Conservation (phyloP, 2,888 invertebrate genomes). For the Caenorhabditis panamensis region DNA sequence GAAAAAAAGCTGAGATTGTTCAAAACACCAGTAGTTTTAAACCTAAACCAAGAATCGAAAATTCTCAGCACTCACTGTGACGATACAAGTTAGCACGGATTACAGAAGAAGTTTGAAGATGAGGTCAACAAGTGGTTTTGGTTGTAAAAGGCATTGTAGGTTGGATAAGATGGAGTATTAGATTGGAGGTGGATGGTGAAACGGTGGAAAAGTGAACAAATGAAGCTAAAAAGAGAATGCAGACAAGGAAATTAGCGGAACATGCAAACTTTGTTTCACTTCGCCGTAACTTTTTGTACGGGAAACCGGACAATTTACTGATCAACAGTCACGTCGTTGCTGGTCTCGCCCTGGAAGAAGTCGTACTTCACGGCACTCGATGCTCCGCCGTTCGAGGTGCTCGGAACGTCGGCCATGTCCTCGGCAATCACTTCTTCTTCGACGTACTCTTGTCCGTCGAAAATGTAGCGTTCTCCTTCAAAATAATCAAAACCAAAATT, state of each 20-base stretch:
- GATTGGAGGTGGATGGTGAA: background rate
- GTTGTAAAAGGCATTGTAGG: constrained; percentile 1
- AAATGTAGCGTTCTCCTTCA: constrained; percentile 45
- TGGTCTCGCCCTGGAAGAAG: constrained; percentile 7
- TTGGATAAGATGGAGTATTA: background rate
- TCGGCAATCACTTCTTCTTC: constrained; percentile 59
- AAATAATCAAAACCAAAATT: background rate
- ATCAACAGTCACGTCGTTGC: constrained; percentile 6
- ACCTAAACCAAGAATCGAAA: no score
- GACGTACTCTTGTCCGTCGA: constrained; percentile 55
- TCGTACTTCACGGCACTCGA: constrained; percentile 1
- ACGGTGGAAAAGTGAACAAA: no score
- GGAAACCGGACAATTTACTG: background rate
- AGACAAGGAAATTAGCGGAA: no score
- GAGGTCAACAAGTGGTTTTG: constrained; percentile 10
- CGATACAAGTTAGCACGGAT: background rate
- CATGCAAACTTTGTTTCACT: no score
- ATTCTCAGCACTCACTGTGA: no score
- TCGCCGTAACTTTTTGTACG: no score
- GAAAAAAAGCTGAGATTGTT: no score
- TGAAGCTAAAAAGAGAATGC: no score
- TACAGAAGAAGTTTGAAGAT: background rate
- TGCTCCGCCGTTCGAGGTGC: background rate
- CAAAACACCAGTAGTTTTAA: no score
- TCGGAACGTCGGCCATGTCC: constrained; percentile 31